Conservation (phyloP, 2,888 invertebrate species). For the Plutella xylostella region DNA sequence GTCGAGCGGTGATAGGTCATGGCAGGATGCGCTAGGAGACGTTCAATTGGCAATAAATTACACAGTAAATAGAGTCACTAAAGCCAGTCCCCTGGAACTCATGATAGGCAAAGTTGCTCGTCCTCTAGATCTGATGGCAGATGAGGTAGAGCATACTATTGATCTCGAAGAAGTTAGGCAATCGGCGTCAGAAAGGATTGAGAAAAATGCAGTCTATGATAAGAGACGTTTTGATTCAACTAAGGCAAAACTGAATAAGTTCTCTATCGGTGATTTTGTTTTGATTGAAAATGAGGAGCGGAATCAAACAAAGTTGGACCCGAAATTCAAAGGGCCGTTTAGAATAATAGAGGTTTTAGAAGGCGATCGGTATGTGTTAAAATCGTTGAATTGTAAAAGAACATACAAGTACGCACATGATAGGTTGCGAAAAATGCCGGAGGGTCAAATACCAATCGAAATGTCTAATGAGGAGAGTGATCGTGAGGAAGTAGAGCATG, state of each 20-base stretch:
- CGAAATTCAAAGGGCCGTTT: constrained; percentile 19
- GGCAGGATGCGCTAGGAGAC: no score
- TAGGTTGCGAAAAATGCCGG: constrained; percentile 4
- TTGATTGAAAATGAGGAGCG: constrained; percentile 18
- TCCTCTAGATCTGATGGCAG: no score
- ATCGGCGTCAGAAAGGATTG: no score
- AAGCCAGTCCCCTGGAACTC: no score
- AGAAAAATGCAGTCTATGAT: constrained; percentile 7
- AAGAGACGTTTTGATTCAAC: constrained; percentile 14
- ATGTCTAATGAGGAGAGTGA: background rate
- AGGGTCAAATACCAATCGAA: background rate
- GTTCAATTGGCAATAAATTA: no score
- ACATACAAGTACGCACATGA: constrained; percentile 8
- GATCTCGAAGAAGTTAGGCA: no score
- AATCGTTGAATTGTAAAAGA: constrained; percentile 10
- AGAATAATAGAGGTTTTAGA: constrained; percentile 15
- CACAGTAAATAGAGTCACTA: no score
- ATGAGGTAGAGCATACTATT: no score
- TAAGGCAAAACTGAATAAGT: constrained; percentile 12
- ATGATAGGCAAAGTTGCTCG: no score
- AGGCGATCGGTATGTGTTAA: constrained; percentile 17
- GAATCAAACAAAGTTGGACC: constrained; percentile 20
- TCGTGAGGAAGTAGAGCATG: background rate
- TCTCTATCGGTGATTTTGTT: constrained; percentile 18
- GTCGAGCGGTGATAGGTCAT: no score